These are phyloP conservation scores for Clupea harengus DNA, from an alignment of 2,113 vertebrate species.

Conservation along the genomic window DNA sequence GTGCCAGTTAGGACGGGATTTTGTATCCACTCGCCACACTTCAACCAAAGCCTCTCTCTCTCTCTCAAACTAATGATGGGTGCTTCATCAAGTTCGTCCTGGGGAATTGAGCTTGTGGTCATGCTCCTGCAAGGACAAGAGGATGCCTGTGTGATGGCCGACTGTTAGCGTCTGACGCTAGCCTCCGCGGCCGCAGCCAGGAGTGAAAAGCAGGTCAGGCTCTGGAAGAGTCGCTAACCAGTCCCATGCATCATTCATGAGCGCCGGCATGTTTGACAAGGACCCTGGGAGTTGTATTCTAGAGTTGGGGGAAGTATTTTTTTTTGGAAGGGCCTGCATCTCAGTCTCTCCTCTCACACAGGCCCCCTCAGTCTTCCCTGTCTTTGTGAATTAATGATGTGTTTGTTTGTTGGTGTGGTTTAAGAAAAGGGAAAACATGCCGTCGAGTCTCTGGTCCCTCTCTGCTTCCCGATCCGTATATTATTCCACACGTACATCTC, in stretches of 20 bases:
- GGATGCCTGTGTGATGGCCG: background rate
- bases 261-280: constrained; percentile 59
- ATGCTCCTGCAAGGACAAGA: background rate
- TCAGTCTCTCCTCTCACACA: background rate
- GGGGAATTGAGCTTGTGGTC: background rate
- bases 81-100: background rate
- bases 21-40: background rate
- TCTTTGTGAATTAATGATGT: constrained; percentile 57
- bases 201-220: constrained; percentile 63
- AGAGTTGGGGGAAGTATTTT: constrained; percentile 26
- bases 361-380: background rate
- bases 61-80: background rate
- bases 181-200: constrained; percentile 34
- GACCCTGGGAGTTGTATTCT: constrained; percentile 65
- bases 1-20: no score
- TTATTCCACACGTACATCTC: background rate
- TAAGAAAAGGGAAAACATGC: constrained; percentile 36
- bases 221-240: constrained; percentile 45
- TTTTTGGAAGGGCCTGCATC: background rate
- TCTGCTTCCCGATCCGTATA: background rate
- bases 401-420: constrained; percentile 49
- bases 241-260: constrained; percentile 70
- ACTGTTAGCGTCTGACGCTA: background rate
- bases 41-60: background rate
- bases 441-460: background rate